Evolutionary conservation across 1,140 invertebrate genomes (phyloP).

Genomic region (Procambarus clarkii): DNA sequence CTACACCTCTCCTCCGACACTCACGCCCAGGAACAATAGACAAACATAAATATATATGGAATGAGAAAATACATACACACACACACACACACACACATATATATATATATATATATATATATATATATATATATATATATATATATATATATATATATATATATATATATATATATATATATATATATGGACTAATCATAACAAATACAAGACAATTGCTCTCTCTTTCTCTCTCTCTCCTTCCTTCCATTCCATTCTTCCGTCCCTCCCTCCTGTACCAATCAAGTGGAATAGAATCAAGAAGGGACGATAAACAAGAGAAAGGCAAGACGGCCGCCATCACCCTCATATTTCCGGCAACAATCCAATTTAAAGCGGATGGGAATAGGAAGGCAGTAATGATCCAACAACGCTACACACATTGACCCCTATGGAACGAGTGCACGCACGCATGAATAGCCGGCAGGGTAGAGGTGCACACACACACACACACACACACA

Average conservation of each 20-base stretch:
- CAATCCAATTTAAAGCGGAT: constrained; percentile 23
- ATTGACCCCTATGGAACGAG: constrained; percentile 31
- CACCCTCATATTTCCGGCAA: neutral
- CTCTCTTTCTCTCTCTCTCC: neutral
- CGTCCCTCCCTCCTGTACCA: neutral
- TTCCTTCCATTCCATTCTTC: neutral
- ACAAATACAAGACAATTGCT: too few relatives aligned
- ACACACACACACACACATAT: too few relatives aligned
- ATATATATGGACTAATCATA: too few relatives aligned
- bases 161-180: too few relatives aligned
- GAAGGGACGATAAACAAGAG: neutral
- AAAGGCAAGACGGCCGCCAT: neutral
- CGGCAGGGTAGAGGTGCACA: too few relatives aligned
- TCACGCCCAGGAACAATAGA: neutral
- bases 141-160: too few relatives aligned
- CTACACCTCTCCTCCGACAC: neutral
- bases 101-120: too few relatives aligned
- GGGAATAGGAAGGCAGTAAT: constrained; percentile 19
- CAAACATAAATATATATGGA: neutral
- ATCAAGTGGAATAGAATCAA: neutral
- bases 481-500: too few relatives aligned
- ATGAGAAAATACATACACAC: too few relatives aligned
- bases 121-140: too few relatives aligned
- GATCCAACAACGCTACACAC: constrained; percentile 8
- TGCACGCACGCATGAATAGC: neutral